phyloP scores from a whole-genome alignment of 2,113 vertebrate species.

The Dasyurus viverrinus region DNA sequence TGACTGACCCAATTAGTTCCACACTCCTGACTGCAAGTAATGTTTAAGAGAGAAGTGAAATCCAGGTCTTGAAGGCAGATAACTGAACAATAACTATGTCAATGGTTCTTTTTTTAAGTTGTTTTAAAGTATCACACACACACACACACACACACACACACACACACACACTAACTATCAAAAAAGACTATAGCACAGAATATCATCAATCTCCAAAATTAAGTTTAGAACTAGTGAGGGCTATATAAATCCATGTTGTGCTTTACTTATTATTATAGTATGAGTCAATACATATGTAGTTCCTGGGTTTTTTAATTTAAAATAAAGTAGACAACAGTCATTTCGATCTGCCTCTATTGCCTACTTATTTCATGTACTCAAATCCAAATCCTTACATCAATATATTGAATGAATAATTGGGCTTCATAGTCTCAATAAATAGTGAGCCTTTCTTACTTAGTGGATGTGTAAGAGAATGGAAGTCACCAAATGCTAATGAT shows the following conservation, averaged over 20 bases:
- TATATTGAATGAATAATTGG: neutral
- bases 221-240: constrained; percentile 2
- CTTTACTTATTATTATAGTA: neutral
- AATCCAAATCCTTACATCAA: neutral
- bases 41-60: neutral
- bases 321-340: neutral
- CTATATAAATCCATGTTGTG: neutral
- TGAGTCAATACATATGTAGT: neutral
- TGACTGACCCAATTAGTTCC: neutral
- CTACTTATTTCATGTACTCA: neutral
- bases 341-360: neutral
- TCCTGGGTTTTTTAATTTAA: constrained; percentile 10
- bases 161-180: neutral
- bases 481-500: neutral
- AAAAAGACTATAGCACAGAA: neutral
- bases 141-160: neutral
- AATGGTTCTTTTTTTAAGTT: neutral
- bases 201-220: neutral
- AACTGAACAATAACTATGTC: neutral
- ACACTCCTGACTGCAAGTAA: neutral
- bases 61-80: constrained; percentile 20
- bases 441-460: neutral
- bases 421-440: neutral
- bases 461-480: neutral
- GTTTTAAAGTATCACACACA: too few species aligned